phyloP scores from a whole-genome alignment of 2,888 invertebrate species.

The Anorthoa munda region DNA sequence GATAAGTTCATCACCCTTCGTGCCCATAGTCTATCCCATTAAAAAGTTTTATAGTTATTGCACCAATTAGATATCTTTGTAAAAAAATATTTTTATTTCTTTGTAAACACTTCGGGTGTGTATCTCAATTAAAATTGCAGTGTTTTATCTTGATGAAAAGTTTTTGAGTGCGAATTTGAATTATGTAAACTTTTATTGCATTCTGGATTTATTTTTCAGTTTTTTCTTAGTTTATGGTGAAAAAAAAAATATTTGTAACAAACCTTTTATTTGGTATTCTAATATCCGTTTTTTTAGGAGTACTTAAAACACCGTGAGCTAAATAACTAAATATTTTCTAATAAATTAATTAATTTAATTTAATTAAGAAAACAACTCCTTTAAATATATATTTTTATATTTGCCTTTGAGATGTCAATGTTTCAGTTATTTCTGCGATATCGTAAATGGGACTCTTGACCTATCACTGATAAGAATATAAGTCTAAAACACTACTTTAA shows the following conservation, averaged over 20 bases:
- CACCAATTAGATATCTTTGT: neutral
- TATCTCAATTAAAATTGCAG: slow-evolving; percentile 6
- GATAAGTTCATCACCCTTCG: slow-evolving; percentile 36
- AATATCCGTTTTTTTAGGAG: too few species aligned
- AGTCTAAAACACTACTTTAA: neutral
- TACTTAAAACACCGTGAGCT: neutral
- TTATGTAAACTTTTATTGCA: neutral
- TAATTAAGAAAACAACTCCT: slow-evolving; percentile 4
- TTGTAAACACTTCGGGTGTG: neutral
- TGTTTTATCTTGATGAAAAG: slow-evolving; percentile 1
- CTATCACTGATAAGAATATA: slow-evolving; percentile 33
- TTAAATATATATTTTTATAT: slow-evolving; percentile 11
- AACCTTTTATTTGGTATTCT: neutral
- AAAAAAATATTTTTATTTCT: neutral
- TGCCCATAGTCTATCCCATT: slow-evolving; percentile 12
- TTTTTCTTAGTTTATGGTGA: neutral
- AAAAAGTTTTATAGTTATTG: slow-evolving; percentile 24
- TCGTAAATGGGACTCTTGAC: slow-evolving; percentile 44
- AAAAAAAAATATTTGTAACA: neutral
- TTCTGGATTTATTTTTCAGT: slow-evolving; percentile 4
- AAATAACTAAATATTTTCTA: neutral
- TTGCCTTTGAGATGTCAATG: slow-evolving; percentile 26
- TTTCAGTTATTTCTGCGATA: slow-evolving; percentile 33
- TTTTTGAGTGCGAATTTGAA: neutral
- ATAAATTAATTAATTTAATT: slow-evolving; percentile 10